Evolutionary conservation across 2,888 invertebrate species (phyloP).

Genomic region (Phaonia tiefii): DNA sequence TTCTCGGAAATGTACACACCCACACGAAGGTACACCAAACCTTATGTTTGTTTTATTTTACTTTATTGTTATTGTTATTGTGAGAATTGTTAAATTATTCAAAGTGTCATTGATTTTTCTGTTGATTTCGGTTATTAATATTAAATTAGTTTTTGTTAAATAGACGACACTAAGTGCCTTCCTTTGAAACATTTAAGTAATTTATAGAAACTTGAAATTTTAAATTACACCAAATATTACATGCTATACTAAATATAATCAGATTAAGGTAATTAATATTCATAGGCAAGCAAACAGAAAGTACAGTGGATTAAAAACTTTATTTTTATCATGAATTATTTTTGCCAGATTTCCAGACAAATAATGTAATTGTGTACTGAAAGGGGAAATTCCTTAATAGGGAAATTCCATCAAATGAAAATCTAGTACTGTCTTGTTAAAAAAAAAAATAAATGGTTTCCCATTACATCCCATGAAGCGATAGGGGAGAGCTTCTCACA

Average conservation of each 20-base stretch:
- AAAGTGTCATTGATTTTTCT: constrained; percentile 28
- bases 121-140: constrained; percentile 9
- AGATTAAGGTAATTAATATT: too few relatives aligned
- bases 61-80: constrained; percentile 2
- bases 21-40: neutral
- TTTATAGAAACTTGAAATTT: neutral
- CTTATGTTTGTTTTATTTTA: neutral
- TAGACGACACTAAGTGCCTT: constrained; percentile 37
- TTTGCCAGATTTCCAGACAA: too few relatives aligned
- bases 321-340: neutral
- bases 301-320: neutral
- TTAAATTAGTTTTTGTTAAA: constrained; percentile 8
- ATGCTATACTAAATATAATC: neutral
- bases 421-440: too few relatives aligned
- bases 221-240: too few relatives aligned
- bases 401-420: too few relatives aligned
- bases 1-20: too few relatives aligned
- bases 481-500: too few relatives aligned
- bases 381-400: too few relatives aligned
- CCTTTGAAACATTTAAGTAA: constrained; percentile 32
- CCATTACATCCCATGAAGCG: too few relatives aligned
- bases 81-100: constrained; percentile 42
- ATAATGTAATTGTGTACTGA: too few relatives aligned
- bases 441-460: too few relatives aligned
- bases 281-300: neutral